A percentile compares a stretch with the other conserved stretches of the same genome.
phyloP scores from a whole-genome alignment of 2,113 vertebrate species.

The Glaucomys volans region DNA sequence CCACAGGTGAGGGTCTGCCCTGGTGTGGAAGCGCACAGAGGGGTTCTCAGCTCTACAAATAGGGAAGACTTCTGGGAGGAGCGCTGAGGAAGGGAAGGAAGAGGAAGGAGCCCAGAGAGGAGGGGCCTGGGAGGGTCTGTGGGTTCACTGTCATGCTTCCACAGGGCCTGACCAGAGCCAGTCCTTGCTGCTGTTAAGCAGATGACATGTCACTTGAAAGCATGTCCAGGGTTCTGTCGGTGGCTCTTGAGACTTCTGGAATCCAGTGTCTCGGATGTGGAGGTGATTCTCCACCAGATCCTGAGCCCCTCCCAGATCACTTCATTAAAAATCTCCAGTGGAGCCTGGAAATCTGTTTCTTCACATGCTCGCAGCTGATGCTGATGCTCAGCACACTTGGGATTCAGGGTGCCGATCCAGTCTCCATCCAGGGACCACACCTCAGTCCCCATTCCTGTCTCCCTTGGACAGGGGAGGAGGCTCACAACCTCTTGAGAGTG shows the following conservation, averaged over 20 bases:
- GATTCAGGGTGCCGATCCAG: neutral
- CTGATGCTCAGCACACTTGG: neutral
- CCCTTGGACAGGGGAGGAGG: neutral
- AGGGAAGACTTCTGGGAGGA: conserved; percentile 5
- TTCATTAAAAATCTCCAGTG: neutral
- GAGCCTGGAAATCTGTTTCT: neutral
- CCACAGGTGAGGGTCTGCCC: neutral
- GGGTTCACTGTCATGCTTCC: neutral
- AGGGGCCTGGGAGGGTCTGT: neutral
- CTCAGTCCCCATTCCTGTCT: neutral
- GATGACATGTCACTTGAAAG: neutral
- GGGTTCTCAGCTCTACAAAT: neutral
- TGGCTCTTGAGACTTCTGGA: neutral
- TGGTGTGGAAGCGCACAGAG: neutral
- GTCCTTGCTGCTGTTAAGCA: neutral
- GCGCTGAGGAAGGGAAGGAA: neutral
- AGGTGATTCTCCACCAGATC: neutral
- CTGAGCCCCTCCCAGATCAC: neutral
- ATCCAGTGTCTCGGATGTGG: neutral
- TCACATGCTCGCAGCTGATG: neutral
- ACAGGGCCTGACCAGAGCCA: neutral
- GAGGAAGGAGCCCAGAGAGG: neutral
- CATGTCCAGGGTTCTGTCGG: neutral
- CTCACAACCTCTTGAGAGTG: neutral
- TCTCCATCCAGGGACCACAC: neutral